phyloP scores from a whole-genome alignment of 2,113 vertebrate species.

The Nematolebias whitei region DNA sequence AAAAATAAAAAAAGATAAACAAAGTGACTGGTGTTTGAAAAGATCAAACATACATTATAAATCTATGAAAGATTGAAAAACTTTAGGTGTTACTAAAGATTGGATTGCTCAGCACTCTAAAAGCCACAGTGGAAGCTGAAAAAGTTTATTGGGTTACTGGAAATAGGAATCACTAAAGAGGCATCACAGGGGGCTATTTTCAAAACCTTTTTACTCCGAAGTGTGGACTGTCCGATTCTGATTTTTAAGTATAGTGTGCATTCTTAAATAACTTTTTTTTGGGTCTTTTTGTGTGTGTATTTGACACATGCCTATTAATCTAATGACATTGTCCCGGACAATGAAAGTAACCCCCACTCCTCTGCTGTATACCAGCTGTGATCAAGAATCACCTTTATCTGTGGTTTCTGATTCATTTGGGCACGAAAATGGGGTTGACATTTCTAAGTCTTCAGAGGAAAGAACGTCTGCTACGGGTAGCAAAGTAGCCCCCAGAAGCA shows the following conservation, averaged over 20 bases:
- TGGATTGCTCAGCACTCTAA: conserved; percentile 1
- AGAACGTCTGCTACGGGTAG: conserved; percentile 81
- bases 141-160: conserved; percentile 4
- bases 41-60: not conserved
- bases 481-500: conserved; percentile 83
- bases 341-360: conserved; percentile 83
- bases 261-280: not conserved
- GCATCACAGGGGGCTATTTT: conserved; percentile 81
- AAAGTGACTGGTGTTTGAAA: not conserved
- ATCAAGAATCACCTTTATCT: conserved; percentile 72
- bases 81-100: not conserved
- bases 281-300: not conserved
- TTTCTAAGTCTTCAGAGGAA: conserved; percentile 77
- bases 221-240: conserved; percentile 63
- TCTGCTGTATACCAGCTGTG: conserved; percentile 47
- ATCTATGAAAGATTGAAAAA: not conserved
- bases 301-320: conserved; percentile 9
- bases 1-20: not conserved
- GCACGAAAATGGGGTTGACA: conserved; percentile 64
- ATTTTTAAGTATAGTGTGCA: conserved; percentile 17
- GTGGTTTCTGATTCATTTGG: conserved; percentile 65
- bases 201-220: conserved; percentile 83
- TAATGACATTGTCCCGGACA: conserved; percentile 48
- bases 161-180: conserved; percentile 47
- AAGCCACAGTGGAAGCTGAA: conserved; percentile 3